These are phyloP conservation scores for Scytalopus superciliaris DNA, from an alignment of 2,113 vertebrate genomes.

Conservation along the genomic window DNA sequence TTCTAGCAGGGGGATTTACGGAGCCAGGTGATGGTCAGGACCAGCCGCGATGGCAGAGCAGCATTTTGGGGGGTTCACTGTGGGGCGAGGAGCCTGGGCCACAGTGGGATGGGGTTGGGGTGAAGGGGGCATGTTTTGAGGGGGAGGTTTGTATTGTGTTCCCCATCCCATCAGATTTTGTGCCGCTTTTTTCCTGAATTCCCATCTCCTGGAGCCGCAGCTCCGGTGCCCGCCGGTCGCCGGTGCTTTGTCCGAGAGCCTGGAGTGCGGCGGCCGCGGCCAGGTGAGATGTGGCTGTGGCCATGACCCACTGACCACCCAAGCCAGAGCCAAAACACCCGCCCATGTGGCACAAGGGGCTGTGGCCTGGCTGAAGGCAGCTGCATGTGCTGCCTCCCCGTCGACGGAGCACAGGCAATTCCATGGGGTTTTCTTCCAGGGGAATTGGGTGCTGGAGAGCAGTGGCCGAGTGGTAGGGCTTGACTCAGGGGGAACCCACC, in stretches of 20 bases:
- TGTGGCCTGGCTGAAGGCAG: fast-evolving
- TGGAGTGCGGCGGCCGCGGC: fast-evolving
- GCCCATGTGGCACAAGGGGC: background rate
- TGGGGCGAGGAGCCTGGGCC: background rate
- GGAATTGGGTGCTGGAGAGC: background rate
- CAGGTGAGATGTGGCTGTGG: fast-evolving
- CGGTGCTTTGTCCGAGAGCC: background rate
- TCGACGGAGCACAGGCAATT: fast-evolving
- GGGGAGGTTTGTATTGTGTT: background rate
- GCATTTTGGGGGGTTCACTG: background rate
- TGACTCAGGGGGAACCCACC: background rate
- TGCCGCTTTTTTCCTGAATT: background rate
- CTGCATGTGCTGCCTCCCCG: fast-evolving
- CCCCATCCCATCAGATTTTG: background rate
- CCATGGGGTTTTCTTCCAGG: background rate
- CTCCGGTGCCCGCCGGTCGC: fast-evolving
- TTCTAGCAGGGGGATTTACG: background rate
- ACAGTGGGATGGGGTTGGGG: background rate
- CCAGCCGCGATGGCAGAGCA: fast-evolving
- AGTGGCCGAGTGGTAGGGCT: fast-evolving
- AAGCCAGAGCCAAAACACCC: background rate
- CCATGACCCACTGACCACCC: background rate
- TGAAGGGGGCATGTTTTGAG: fast-evolving
- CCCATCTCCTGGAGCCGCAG: background rate
- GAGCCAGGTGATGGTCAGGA: background rate